Base-by-base conservation (phyloP, 2,888 invertebrate species). In the Machimus atricapillus region DNA sequence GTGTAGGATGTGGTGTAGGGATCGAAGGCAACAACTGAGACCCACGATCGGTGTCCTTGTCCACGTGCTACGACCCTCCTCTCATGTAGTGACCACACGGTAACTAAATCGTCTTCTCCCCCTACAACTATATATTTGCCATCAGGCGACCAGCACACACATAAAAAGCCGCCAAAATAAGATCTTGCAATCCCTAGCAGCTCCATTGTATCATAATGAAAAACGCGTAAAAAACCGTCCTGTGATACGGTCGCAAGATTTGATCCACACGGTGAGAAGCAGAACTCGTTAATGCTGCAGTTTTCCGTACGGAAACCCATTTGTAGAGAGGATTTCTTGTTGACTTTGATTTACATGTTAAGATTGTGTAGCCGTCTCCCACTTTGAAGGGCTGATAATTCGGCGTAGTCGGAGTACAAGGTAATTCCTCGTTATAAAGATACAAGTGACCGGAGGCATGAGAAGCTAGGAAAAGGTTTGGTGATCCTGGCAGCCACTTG, bases 111-210 rank as follows among this genome's bases (percentile, higher is more conserved):
- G 93, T 99, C 99, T 93, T 99, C 99, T 5, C 99, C 99, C 0
- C 99, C 99, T 0, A 98, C 98, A 0, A 98, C 98, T 82, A 98
- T 98, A 91, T 98, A 97, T 91, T 97, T 96, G 78, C 97, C 97
- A 92, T 99, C 99, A 0, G 98, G 98, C 12, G 99, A 98, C 99
- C 99, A 99, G 91, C 98, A 97, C 3, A 99, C 98, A 93, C 99
- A 99, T 74, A 99, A 93, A 90, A 99, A 96, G 56, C 99, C 99
- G 82, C 99, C 99, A 93, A 99, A 99, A 93, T 99, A 99, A 90
- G 99, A 99, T 89, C 98, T 95, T 89, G 98, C 98, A 87, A 96
- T 94, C 19, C 99, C 98, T 86, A 98, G 94, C 88, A 99, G 94
- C 92, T 99, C 99, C 98, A 99, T 98, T 43, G 97, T 97, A 91